These are phyloP conservation scores for Drosophila borborema DNA, from an alignment of 2,888 invertebrate genomes.

Conservation along the genomic window DNA sequence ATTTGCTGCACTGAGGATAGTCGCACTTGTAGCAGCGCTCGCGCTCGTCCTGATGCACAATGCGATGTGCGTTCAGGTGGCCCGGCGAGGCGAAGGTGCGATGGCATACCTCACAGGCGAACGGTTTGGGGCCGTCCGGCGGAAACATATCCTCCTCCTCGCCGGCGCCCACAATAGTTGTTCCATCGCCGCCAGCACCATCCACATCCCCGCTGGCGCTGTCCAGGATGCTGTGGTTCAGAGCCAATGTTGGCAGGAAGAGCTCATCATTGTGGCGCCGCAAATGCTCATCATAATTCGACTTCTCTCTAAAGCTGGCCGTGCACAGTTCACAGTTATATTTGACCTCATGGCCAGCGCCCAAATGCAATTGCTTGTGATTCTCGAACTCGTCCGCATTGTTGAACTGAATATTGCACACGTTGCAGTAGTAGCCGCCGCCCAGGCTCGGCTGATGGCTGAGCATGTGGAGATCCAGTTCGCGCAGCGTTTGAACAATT, in stretches of 20 bases:
- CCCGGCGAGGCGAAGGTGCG: slow-evolving; percentile 69
- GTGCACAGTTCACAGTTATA: slow-evolving; percentile 81
- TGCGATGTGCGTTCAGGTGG: slow-evolving; percentile 72
- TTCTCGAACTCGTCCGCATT: slow-evolving; percentile 74
- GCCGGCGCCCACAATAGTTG: slow-evolving; percentile 17
- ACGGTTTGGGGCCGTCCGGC: slow-evolving; percentile 60
- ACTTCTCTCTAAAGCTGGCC: slow-evolving; percentile 82
- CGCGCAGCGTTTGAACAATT: slow-evolving; percentile 78
- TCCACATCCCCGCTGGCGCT: slow-evolving; percentile 41
- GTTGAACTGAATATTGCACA: slow-evolving; percentile 74
- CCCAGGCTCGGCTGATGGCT: slow-evolving; percentile 72
- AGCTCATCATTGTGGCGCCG: slow-evolving; percentile 82
- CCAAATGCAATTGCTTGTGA: slow-evolving; percentile 76
- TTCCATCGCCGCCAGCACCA: slow-evolving; percentile 14
- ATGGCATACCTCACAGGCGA: slow-evolving; percentile 71
- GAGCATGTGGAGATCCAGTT: slow-evolving; percentile 76
- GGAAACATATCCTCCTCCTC: slow-evolving; percentile 43
- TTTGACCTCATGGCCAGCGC: slow-evolving; percentile 72
- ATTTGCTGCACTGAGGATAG: slow-evolving; percentile 77
- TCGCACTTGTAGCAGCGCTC: slow-evolving; percentile 78
- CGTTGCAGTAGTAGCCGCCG: slow-evolving; percentile 72
- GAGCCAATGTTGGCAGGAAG: slow-evolving; percentile 70
- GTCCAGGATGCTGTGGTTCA: slow-evolving; percentile 69
- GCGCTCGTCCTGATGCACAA: slow-evolving; percentile 73
- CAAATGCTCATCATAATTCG: slow-evolving; percentile 81